phyloP scores from a whole-genome alignment of 2,113 vertebrate species.

The Malurus alboscapulatus region DNA sequence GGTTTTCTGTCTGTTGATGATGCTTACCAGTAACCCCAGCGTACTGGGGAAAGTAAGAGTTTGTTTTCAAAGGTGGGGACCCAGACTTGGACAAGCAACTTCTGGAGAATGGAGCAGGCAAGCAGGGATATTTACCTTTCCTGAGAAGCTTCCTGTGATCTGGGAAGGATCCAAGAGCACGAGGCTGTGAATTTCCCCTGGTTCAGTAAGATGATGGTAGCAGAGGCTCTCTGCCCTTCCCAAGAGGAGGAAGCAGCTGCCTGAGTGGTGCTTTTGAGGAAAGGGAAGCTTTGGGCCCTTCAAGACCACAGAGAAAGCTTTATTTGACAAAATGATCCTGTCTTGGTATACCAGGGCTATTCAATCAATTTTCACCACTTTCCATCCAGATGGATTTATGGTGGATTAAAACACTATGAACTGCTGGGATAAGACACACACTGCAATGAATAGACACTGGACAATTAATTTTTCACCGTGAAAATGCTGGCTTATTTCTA shows the following conservation, averaged over 20 bases:
- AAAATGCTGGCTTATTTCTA: background rate
- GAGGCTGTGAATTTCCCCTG: background rate
- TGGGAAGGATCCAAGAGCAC: background rate
- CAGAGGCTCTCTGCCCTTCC: background rate
- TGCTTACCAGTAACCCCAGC: background rate
- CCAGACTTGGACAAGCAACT: background rate
- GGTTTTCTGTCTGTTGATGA: background rate
- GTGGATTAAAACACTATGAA: background rate
- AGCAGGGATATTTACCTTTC: background rate
- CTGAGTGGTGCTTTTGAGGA: background rate
- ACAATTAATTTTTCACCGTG: background rate
- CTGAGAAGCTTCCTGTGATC: background rate
- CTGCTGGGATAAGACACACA: accelerated
- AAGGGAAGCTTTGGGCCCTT: background rate
- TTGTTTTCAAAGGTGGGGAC: background rate
- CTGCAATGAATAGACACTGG: background rate
- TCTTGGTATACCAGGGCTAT: background rate
- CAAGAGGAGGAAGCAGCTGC: background rate
- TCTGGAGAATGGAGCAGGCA: background rate
- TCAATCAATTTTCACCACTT: background rate
- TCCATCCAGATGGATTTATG: background rate
- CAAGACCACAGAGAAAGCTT: background rate
- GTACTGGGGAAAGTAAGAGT: background rate
- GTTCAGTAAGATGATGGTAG: background rate
- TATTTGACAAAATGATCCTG: background rate